Conservation (phyloP, 2,888 invertebrate genomes). For the Deilephila elpenor region DNA sequence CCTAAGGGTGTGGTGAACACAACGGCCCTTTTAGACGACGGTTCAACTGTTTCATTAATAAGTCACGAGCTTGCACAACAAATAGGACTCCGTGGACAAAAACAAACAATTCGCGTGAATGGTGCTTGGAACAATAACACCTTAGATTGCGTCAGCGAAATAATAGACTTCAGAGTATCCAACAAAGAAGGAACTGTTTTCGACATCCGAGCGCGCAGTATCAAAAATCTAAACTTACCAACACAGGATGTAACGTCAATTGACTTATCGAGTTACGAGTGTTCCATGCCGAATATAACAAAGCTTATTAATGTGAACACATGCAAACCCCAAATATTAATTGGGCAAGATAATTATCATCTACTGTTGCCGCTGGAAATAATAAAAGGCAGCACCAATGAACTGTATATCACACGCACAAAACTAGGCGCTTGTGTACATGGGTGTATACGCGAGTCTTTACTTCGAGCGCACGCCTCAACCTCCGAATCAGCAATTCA, state of each 20-base stretch:
- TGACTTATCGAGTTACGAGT: no score
- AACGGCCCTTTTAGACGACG: slow-evolving; percentile 45
- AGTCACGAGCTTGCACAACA: slow-evolving; percentile 34
- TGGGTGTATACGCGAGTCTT: slow-evolving; percentile 28
- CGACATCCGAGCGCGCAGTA: slow-evolving; percentile 37
- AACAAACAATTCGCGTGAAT: slow-evolving; percentile 39
- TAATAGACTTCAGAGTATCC: slow-evolving; percentile 36
- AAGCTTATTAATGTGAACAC: not conserved
- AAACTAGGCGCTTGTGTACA: slow-evolving; percentile 43
- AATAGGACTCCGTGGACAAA: slow-evolving; percentile 38
- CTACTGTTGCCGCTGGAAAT: slow-evolving; percentile 42
- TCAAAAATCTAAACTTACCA: slow-evolving; percentile 42
- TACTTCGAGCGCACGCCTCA: slow-evolving; percentile 7
- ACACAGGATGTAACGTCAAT: not conserved
- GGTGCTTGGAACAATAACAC: slow-evolving; percentile 40
- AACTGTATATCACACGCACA: slow-evolving; percentile 41
- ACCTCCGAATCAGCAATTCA: not conserved
- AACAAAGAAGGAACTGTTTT: slow-evolving; percentile 33
- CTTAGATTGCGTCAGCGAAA: slow-evolving; percentile 35
- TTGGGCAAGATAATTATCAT: slow-evolving; percentile 49
- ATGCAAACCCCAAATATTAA: slow-evolving; percentile 42
- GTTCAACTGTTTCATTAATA: slow-evolving; percentile 39
- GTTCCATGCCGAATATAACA: not conserved
- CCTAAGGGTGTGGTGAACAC: slow-evolving; percentile 37
- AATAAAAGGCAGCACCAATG: slow-evolving; percentile 35